Base-by-base conservation (phyloP, 2,888 invertebrate species). In the Cephus rjabovi region DNA sequence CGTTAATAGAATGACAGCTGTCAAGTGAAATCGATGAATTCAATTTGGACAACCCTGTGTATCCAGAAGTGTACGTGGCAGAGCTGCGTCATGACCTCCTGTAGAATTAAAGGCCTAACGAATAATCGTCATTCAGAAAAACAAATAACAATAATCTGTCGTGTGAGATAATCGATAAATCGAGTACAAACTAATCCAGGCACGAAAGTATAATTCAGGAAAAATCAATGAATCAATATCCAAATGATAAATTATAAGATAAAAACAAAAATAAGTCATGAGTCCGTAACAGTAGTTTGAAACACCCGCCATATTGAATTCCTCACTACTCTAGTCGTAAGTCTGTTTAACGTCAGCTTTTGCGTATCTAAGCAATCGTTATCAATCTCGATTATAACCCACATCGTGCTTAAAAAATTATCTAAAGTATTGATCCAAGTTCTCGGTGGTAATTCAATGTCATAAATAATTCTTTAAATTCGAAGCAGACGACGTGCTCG, bases 401-500 rank as follows among this genome's bases (percentile, higher is more conserved):
- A 23, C 2, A 9, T 23, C 56, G 23, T 56, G 2, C 56, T 56
- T 9, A 23, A 56, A 56, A 23, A 56, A 23, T 56, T 23, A 23
- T 23, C 9, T 23, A 23, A 56, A 23, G 23, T 56, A 56, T 56
- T 56, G 15, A 56, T 9, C 2, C 23, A 56, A 9, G 23, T 23
- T 56, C 23, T 23, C 56, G 23, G 23, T 23, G 23, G 2, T 23
- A 56, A 23, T 56, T 56, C 56, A 23, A 56, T 23, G 9, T 56
- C 23, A 56, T 56, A 23, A 9, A 2, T 15, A 56, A 71, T 23
- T 71, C 71, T 71, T 71, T 33, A 12, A 56, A 71, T 71, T 71
- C 23, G 30, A 12, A 77, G 77, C 79, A 80, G 80, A 76, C 80
- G 80, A 80, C 77, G 75, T 75, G 75, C 69, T 75, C 75, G 74